These are phyloP conservation scores for Chymomyza caudatula DNA, from an alignment of 2,888 invertebrate species.

Conservation along the genomic window DNA sequence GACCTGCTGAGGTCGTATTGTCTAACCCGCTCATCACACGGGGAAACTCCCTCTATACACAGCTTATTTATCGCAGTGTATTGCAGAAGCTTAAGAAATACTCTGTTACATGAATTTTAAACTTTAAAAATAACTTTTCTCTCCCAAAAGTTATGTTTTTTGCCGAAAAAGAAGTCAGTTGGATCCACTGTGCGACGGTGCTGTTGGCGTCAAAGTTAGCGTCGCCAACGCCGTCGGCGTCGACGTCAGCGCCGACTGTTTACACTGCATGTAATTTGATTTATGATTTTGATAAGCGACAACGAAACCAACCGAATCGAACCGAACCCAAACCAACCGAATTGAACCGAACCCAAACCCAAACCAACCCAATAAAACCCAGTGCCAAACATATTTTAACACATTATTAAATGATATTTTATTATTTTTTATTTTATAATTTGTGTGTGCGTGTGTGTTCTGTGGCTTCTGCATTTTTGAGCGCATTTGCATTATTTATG, in stretches of 20 bases:
- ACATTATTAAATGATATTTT: constrained; percentile 38
- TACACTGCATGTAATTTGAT: constrained; percentile 26
- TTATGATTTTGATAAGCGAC: constrained; percentile 39
- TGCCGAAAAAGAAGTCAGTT: too few relatives aligned
- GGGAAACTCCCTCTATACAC: too few relatives aligned
- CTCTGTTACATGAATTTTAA: too few relatives aligned
- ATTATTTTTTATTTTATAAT: constrained; percentile 1
- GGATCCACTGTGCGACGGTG: too few relatives aligned
- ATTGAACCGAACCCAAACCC: background rate
- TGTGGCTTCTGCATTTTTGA: background rate
- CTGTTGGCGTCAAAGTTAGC: constrained; percentile 6
- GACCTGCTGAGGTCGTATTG: too few relatives aligned
- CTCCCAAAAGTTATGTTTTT: too few relatives aligned
- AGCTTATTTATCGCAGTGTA: too few relatives aligned
- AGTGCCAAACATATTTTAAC: constrained; percentile 20
- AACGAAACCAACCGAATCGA: background rate
- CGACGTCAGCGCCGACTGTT: background rate
- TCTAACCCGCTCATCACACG: too few relatives aligned
- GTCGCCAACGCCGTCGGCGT: background rate
- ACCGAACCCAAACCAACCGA: background rate
- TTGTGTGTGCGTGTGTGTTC: background rate
- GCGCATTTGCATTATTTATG: constrained; percentile 16
- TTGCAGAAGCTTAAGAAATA: too few relatives aligned
- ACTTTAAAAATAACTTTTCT: too few relatives aligned
- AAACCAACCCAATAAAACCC: background rate